Base-by-base conservation (phyloP, 1,140 invertebrate genomes). In the Rhagoletis zephyria region DNA sequence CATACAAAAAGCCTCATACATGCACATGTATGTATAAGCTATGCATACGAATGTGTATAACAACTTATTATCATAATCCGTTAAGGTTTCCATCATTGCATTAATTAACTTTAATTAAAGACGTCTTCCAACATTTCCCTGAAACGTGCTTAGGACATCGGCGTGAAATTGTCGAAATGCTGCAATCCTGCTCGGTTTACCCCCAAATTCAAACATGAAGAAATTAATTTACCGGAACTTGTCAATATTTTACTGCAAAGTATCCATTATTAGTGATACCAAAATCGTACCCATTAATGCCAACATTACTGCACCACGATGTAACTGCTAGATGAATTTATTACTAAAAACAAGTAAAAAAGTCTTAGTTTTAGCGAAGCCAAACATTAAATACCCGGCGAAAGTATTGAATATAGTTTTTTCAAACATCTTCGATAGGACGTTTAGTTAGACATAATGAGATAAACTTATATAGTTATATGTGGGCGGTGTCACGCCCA, bases 31-130 rank as follows among this genome's bases (percentile, higher is more conserved):
- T 65, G 5, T 65, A 19, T 65, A 65, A 6, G 5, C 5, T 65
- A 65, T 19, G 30, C 16, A 65, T 65, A n/a, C 16, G 16, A 10
- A 51, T 19, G 48, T 81, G 70, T 5, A 40, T 67, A 40, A 42
- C 51, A 60, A 42, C 45, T 85, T 60, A 85, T 56, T 56, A 60
- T 14, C 51, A 60, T 60, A 85, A 40, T 85, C 81, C 67, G 67
- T 74, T 59, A 59, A 59, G n/a, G 30, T 74, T 74, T 74, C 40
- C 56, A 4, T 16, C n/a, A 16, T 6, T 40, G n/a, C 7, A 85
- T 85, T 85, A 85, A 85, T 60, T 85, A 60, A 85, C 59, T 60
- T 85, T 85, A 85, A 85, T 85, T 85, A 85, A 85, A 60, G 51
- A 85, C 12, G 45, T 14, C 40, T 74, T 74, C 19, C 30, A 74